Evolutionary conservation across 2,113 vertebrate genomes (phyloP).

Genomic region (Callorhinus ursinus): DNA sequence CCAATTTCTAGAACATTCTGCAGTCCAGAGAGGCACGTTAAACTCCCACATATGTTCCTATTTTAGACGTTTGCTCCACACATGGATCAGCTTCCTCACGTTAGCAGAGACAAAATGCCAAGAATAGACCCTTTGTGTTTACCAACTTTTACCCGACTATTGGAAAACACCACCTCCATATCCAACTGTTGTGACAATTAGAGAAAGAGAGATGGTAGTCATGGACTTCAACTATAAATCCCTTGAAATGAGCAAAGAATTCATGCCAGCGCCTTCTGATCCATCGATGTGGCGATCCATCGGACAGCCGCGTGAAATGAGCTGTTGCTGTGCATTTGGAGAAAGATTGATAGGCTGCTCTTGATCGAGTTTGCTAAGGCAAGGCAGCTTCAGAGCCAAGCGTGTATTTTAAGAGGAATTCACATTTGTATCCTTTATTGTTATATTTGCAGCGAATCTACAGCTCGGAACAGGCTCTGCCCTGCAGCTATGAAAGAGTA

Average conservation of each 20-base stretch:
- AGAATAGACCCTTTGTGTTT: constrained; percentile 56
- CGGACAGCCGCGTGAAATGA: constrained; percentile 55
- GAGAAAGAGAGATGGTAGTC: constrained; percentile 54
- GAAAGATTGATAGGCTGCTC: constrained; percentile 80
- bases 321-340: constrained; percentile 74
- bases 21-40: background rate
- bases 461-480: constrained; percentile 86
- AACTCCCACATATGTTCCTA: background rate
- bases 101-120: background rate
- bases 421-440: constrained; percentile 89
- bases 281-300: constrained; percentile 55
- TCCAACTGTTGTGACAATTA: constrained; percentile 61
- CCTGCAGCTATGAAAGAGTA: constrained; percentile 87
- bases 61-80: constrained; percentile 42
- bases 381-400: constrained; percentile 82
- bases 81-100: background rate
- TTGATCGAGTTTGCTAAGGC: constrained; percentile 86
- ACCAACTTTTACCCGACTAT: constrained; percentile 41
- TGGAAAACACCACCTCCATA: constrained; percentile 36
- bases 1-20: constrained; percentile 61
- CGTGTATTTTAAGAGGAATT: constrained; percentile 85
- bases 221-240: background rate
- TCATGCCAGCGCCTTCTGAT: constrained; percentile 30
- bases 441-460: constrained; percentile 85
- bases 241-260: constrained; percentile 51